phyloP scores from a whole-genome alignment of 2,888 invertebrate genomes.

The Coleophora flavipennella region DNA sequence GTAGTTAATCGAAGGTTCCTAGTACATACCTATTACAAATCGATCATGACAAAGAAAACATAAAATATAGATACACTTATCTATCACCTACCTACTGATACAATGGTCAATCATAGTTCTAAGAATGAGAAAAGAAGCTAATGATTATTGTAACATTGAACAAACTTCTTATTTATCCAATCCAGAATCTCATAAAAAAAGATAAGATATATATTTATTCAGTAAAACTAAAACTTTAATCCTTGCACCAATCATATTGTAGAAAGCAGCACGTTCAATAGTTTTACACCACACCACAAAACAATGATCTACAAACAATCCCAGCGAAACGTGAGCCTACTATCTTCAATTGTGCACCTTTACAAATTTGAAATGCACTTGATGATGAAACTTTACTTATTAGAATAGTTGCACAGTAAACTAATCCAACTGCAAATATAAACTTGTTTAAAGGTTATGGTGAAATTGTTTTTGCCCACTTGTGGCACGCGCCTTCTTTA shows the following conservation, averaged over 20 bases:
- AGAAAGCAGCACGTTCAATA: conserved; percentile 24
- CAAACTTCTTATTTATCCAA: too few species aligned
- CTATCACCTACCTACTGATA: too few species aligned
- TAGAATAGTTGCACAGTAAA: not conserved
- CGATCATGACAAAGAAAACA: too few species aligned
- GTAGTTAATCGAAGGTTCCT: too few species aligned
- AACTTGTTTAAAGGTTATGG: conserved; percentile 28
- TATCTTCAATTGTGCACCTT: conserved; percentile 21
- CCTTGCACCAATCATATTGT: not conserved
- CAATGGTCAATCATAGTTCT: too few species aligned
- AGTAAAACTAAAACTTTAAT: not conserved
- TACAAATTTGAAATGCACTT: conserved; percentile 2
- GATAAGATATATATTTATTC: too few species aligned
- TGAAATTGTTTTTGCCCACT: conserved; percentile 48
- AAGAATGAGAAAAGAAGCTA: too few species aligned
- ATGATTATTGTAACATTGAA: too few species aligned
- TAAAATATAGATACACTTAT: too few species aligned
- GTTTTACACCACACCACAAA: conserved; percentile 19
- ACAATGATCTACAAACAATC: conserved; percentile 52
- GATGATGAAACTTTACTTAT: too few species aligned
- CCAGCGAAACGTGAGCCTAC: conserved; percentile 47
- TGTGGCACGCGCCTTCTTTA: conserved; percentile 50
- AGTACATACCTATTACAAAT: too few species aligned
- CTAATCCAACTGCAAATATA: conserved; percentile 9
- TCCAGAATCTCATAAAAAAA: too few species aligned